Percentiles rank a stretch among this genome's conserved stretches.
These are phyloP conservation scores for Ambastaia sidthimunki DNA, from an alignment of 2,797 vertebrate species.

Conservation along the genomic window DNA sequence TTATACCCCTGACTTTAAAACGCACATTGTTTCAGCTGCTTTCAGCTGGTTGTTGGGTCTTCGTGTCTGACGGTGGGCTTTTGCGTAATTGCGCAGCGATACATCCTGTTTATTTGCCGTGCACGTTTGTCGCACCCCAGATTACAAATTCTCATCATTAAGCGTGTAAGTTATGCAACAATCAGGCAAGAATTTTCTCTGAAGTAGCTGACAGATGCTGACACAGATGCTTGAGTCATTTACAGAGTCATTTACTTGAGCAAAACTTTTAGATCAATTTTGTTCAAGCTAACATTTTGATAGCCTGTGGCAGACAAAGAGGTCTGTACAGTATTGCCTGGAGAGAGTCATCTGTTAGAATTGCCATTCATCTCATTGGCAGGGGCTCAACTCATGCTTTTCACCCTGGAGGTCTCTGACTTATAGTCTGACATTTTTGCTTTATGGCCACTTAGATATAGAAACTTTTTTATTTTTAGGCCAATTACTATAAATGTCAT, in stretches of 20 bases:
- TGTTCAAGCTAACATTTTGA: background rate
- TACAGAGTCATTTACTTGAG: background rate
- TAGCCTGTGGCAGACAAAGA: background rate
- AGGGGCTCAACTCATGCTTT: background rate
- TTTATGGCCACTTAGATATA: background rate
- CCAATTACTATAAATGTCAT: no score
- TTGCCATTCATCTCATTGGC: background rate
- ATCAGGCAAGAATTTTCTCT: background rate
- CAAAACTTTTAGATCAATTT: background rate
- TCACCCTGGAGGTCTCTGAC: background rate
- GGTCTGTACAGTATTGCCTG: background rate
- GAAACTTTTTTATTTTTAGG: no score
- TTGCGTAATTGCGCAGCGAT: constrained; percentile 45
- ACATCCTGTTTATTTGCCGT: constrained; percentile 51
- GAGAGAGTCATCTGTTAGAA: background rate
- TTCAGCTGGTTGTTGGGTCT: no score
- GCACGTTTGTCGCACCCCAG: constrained; percentile 51
- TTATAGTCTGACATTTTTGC: background rate
- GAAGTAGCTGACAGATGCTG: background rate
- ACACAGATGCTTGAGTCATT: constrained; percentile 2
- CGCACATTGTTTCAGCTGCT: background rate
- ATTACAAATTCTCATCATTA: constrained; percentile 53
- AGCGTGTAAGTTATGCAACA: constrained; percentile 40
- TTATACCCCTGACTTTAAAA: background rate
- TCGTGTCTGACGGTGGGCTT: background rate